Base-by-base conservation (phyloP, 2,113 vertebrate species). In the Caranx melampygus region DNA sequence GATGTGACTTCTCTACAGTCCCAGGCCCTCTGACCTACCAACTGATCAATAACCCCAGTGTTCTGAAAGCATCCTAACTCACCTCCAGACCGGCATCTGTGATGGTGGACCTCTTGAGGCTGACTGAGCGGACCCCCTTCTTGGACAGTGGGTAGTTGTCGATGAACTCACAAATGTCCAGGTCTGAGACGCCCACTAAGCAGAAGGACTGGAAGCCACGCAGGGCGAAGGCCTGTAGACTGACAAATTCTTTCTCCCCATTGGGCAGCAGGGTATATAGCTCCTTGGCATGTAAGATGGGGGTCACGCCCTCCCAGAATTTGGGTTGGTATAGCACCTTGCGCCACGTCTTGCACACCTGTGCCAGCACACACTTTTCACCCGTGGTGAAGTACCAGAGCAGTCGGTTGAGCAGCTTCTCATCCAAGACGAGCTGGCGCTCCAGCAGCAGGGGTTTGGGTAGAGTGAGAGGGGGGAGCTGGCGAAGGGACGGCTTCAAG, bases 131-230 rank as follows among this genome's bases (percentile, higher is more conserved):
- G 80, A 99, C 97, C 0, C 98, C 97, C 87, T 99, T 99, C 95
- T 99, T 99, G 89, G 98, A 99, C 83, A 99, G 95, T 0, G 98
- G 96, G 20, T 99, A 99, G 95, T 99, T 99, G 92, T 99, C 98
- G 80, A 99, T 99, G 94, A 99, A 99, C 91, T 99, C 98, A 79
- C 98, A 99, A 96, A 99, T 99, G 95, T 99, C 98, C 94, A 99
- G 94, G 92, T 99, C 98, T 0, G 98, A 99, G 87, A 99, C 98
- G 0, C 98, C 98, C n/a, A 99, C 98, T 21, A 99, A 92, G 89
- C 98, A 99, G 94, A 99, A 99, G 9, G 96, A 94, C 10, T 99
- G 97, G 60, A 99, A 99, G 55, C 98, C 98, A 0, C 98, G 95
- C 21, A 97, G 86, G 0, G 98, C 97, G 0, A 99, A 99, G 70